These are phyloP conservation scores for Eulemur rufifrons DNA, from an alignment of 2,113 vertebrate species.

Conservation along the genomic window DNA sequence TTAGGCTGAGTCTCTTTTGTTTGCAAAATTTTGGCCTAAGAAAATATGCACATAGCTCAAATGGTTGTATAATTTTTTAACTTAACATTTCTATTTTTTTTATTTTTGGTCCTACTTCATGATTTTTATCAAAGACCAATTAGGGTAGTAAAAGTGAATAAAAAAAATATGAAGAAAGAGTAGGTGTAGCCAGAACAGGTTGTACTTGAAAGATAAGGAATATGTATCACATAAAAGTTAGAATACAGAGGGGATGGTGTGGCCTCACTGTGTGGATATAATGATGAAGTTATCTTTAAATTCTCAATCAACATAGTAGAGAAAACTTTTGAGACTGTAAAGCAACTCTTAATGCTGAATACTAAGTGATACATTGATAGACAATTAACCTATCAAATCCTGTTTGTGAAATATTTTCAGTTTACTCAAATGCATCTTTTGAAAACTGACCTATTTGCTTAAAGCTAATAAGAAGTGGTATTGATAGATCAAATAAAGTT, in stretches of 20 bases:
- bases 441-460: not conserved
- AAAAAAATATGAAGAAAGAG: not conserved
- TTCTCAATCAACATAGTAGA: not conserved
- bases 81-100: not conserved
- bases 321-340: not conserved
- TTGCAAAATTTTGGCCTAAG: not conserved
- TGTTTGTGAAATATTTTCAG: not conserved
- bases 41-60: not conserved
- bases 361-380: not conserved
- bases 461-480: not conserved
- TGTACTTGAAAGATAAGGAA: not conserved
- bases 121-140: not conserved
- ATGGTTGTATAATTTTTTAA: not conserved
- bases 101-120: not conserved
- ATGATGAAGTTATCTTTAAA: not conserved
- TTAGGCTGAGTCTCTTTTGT: not conserved
- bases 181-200: not conserved
- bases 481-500: not conserved
- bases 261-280: not conserved
- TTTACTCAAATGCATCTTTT: not conserved
- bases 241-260: not conserved
- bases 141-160: not conserved
- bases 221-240: not conserved
- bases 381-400: not conserved
- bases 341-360: not conserved